Percentiles rank a stretch among this genome's conserved stretches.
These are phyloP conservation scores for Nymphicus hollandicus DNA, from an alignment of 2,113 vertebrate species.

Conservation along the genomic window DNA sequence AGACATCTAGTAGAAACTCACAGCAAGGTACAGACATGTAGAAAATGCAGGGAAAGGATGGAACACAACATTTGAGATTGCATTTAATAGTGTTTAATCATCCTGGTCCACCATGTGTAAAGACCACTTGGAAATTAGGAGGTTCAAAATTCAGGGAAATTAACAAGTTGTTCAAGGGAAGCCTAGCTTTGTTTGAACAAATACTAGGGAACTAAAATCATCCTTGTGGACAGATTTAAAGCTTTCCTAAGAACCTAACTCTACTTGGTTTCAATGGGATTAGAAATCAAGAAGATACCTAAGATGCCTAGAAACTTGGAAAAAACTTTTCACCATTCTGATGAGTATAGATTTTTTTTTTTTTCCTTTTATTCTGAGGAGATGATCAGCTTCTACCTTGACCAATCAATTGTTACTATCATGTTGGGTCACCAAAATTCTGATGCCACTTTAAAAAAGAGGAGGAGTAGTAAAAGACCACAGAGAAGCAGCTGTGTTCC, in stretches of 20 bases:
- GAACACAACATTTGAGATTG: neutral
- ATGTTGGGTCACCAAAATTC: neutral
- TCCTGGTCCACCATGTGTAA: neutral
- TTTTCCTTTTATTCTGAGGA: neutral
- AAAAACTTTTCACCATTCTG: neutral
- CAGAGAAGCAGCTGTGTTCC: neutral
- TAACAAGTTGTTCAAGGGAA: neutral
- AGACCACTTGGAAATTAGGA: neutral
- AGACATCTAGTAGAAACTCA: neutral
- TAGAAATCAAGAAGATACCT: neutral
- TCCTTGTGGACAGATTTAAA: neutral
- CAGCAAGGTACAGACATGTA: neutral
- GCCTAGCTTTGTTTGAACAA: neutral
- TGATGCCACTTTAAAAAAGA: neutral
- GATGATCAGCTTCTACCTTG: neutral
- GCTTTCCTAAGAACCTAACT: neutral
- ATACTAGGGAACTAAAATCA: neutral
- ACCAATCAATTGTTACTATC: neutral
- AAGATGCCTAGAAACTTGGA: neutral
- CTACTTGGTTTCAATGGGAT: neutral
- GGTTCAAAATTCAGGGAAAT: neutral
- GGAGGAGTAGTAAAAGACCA: neutral
- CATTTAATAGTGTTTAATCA: neutral
- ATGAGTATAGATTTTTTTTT: neutral
- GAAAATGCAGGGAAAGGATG: neutral